phyloP scores from a whole-genome alignment of 1,140 invertebrate genomes.

The Steinernema feltiae region DNA sequence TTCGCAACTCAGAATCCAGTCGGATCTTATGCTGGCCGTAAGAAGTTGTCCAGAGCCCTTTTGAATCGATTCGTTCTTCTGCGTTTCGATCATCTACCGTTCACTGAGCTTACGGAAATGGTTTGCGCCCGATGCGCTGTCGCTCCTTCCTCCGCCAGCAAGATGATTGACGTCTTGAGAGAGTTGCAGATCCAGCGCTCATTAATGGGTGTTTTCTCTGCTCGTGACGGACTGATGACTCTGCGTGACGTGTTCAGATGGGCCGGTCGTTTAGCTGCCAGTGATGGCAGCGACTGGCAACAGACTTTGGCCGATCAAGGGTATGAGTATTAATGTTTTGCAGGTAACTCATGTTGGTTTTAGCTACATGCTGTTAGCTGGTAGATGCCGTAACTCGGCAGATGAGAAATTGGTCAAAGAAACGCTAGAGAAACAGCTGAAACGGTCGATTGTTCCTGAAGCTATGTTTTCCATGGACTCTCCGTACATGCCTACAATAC shows the following conservation, averaged over 20 bases:
- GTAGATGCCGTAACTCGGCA: conserved; percentile 77
- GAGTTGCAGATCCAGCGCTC: conserved; percentile 37
- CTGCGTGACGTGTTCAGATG: conserved; percentile 84
- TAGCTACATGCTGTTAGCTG: conserved; percentile 82
- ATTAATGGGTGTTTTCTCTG: conserved; percentile 44
- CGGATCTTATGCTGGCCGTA: conserved; percentile 89
- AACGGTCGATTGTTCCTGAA: conserved; percentile 69
- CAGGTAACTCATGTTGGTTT: conserved; percentile 27
- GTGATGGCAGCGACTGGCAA: conserved; percentile 74
- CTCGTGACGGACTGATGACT: conserved; percentile 50
- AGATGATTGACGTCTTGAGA: conserved; percentile 83
- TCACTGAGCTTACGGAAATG: conserved; percentile 78
- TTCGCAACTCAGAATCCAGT: conserved; percentile 99
- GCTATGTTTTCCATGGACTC: conserved; percentile 76
- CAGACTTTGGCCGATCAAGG: conserved; percentile 92
- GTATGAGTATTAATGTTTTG: background rate
- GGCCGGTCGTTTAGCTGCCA: conserved; percentile 77
- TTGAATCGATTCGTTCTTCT: conserved; percentile 94
- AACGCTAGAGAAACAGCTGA: conserved; percentile 76
- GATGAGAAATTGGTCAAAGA: conserved; percentile 65
- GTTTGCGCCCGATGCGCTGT: conserved; percentile 80
- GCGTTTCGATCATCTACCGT: conserved; percentile 90
- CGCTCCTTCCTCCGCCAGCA: conserved; percentile 77
- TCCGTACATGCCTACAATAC: conserved; percentile 52
- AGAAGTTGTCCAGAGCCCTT: conserved; percentile 87